phyloP scores from a whole-genome alignment of 2,888 invertebrate genomes.

The Pogonocherus hispidulus region DNA sequence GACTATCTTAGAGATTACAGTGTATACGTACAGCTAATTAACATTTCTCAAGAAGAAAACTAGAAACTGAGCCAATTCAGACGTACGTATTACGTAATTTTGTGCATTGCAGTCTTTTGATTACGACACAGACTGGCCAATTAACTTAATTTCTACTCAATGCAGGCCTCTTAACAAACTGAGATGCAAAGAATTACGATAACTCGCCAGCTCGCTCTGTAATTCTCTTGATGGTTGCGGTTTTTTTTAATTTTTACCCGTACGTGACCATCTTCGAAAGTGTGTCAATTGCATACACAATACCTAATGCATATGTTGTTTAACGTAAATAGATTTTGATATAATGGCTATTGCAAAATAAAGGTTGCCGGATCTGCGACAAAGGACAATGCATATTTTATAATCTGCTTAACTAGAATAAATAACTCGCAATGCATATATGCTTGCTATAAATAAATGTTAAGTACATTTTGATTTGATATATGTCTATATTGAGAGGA shows the following conservation, averaged over 20 bases:
- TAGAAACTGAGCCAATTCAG: neutral
- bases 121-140: neutral
- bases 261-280: constrained; percentile 47
- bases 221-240: constrained; percentile 5
- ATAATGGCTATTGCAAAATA: constrained; percentile 13
- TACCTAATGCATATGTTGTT: constrained; percentile 7
- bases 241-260: constrained; percentile 12
- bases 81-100: constrained; percentile 3
- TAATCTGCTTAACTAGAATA: neutral
- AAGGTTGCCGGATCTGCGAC: neutral
- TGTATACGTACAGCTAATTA: neutral
- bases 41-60: neutral
- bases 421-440: neutral
- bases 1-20: too few relatives aligned
- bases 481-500: neutral
- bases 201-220: neutral
- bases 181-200: constrained; percentile 4
- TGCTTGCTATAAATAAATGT: neutral
- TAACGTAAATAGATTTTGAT: constrained; percentile 6
- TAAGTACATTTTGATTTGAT: neutral
- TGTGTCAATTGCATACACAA: constrained; percentile 37
- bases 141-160: neutral
- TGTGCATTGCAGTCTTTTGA: neutral
- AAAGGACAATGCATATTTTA: neutral
- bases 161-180: constrained; percentile 2